Evolutionary conservation across 2,113 vertebrate species (phyloP).

Genomic region (Sisor rabdophorus): DNA sequence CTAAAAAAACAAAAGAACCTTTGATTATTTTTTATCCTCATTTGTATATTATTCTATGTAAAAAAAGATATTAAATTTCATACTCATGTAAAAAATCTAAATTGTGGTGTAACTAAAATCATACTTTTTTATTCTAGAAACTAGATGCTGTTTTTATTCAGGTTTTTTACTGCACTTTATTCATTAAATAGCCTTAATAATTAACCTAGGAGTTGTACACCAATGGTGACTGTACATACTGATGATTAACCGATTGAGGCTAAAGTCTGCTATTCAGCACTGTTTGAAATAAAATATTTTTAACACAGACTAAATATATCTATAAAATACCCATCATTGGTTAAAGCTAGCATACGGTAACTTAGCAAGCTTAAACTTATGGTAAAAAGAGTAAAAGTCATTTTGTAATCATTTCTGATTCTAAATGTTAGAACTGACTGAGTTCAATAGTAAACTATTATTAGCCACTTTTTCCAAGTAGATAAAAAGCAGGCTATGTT

Average conservation of each 20-base stretch:
- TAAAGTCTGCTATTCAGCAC: constrained; percentile 13
- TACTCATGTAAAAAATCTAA: background rate
- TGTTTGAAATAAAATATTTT: background rate
- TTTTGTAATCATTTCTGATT: background rate
- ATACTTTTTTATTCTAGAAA: background rate
- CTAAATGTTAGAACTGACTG: background rate
- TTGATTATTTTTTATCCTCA: constrained; percentile 38
- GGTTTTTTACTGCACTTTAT: background rate
- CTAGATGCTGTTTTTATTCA: background rate
- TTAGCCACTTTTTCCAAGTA: too few relatives aligned
- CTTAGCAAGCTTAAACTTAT: background rate
- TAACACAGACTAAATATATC: background rate
- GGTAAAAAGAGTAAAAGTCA: background rate
- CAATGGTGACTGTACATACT: background rate
- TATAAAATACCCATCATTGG: background rate
- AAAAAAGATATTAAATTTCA: background rate
- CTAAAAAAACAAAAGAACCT: constrained; percentile 61
- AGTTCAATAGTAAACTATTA: background rate
- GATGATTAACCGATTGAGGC: constrained; percentile 20
- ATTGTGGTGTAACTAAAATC: background rate
- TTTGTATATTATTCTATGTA: background rate
- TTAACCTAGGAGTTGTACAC: constrained; percentile 12
- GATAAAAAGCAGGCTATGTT: background rate
- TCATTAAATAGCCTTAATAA: constrained; percentile 3
- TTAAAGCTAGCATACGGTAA: background rate